phyloP scores from a whole-genome alignment of 1,140 invertebrate genomes.

The Chymomyza costata region DNA sequence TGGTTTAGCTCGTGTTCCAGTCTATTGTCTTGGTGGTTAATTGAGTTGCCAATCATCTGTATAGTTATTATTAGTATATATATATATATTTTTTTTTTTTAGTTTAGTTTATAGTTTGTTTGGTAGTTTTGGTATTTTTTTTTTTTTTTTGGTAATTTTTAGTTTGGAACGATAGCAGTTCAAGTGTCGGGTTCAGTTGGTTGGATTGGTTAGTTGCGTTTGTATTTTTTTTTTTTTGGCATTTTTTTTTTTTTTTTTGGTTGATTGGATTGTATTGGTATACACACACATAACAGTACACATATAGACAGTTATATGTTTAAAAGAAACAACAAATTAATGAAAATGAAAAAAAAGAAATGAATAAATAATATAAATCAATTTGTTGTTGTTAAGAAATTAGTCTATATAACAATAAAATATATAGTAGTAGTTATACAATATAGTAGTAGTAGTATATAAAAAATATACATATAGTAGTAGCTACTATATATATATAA shows the following conservation, averaged over 20 bases:
- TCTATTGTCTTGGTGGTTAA: slow-evolving; percentile 85
- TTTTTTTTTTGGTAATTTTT: neutral
- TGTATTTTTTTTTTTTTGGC: slow-evolving; percentile 28
- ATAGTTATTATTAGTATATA: slow-evolving; percentile 51
- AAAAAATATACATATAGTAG: no score
- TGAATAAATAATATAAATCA: slow-evolving; percentile 62
- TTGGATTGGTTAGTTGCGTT: slow-evolving; percentile 52
- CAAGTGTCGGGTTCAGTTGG: slow-evolving; percentile 58
- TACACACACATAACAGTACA: slow-evolving; percentile 67
- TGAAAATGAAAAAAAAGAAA: slow-evolving; percentile 65
- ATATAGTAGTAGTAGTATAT: slow-evolving; percentile 22
- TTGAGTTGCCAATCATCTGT: slow-evolving; percentile 79
- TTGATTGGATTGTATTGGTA: slow-evolving; percentile 60
- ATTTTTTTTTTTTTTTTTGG: slow-evolving; percentile 40
- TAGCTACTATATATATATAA: slow-evolving; percentile 1
- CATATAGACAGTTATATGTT: slow-evolving; percentile 66
- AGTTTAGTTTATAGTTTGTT: slow-evolving; percentile 20
- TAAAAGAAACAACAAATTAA: slow-evolving; percentile 53
- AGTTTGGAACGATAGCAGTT: slow-evolving; percentile 52
- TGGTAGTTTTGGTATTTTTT: slow-evolving; percentile 7
- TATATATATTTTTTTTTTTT: slow-evolving; percentile 34
- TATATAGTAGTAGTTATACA: slow-evolving; percentile 20
- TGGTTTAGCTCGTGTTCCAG: slow-evolving; percentile 85
- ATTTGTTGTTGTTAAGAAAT: slow-evolving; percentile 56
- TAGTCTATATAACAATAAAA: slow-evolving; percentile 43